These are phyloP conservation scores for Emydura subglobosa DNA, from an alignment of 2,113 vertebrate genomes.

Conservation along the genomic window DNA sequence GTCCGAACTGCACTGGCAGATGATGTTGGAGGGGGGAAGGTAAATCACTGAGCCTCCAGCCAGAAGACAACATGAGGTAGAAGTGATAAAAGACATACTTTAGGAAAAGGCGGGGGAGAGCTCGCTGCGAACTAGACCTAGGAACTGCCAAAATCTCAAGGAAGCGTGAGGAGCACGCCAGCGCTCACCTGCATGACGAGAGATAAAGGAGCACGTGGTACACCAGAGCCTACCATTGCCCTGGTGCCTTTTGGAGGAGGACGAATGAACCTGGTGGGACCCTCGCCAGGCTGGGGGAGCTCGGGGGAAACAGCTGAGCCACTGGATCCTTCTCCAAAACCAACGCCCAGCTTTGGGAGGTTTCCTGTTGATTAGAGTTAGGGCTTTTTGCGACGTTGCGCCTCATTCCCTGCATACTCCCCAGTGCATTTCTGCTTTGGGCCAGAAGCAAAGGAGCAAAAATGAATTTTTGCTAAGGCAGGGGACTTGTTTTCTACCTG, in stretches of 20 bases:
- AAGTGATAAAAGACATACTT: background rate
- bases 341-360: background rate
- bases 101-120: background rate
- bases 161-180: background rate
- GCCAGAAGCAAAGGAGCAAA: rapidly evolving
- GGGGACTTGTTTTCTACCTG: background rate
- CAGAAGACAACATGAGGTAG: background rate
- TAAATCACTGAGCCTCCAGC: background rate
- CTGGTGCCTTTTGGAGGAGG: background rate
- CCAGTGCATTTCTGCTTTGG: background rate
- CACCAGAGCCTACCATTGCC: background rate
- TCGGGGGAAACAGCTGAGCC: background rate
- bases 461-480: background rate
- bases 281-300: background rate
- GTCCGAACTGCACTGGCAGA: background rate
- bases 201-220: background rate
- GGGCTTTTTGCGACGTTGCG: background rate
- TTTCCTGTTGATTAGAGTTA: background rate
- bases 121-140: background rate
- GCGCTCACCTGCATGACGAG: background rate
- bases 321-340: background rate
- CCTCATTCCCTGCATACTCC: rapidly evolving
- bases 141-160: too few species aligned
- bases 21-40: background rate
- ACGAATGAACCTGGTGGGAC: rapidly evolving